A percentile compares a stretch with the other conserved stretches of the same genome.
Conservation (phyloP, 2,888 invertebrate species). For the Oscheius onirici region DNA sequence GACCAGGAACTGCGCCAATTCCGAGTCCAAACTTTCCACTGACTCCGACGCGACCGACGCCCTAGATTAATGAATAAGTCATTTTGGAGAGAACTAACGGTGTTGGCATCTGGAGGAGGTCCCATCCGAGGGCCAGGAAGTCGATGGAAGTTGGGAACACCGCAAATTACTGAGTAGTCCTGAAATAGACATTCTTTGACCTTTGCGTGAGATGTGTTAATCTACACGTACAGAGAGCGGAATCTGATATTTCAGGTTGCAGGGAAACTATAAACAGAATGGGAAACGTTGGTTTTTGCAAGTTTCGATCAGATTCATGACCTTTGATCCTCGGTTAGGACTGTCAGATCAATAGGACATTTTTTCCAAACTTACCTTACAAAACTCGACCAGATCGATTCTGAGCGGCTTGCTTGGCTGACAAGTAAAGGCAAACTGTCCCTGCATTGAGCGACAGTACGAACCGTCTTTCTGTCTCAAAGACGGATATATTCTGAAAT, state of each 20-base stretch:
- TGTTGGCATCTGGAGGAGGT: slow-evolving; percentile 47
- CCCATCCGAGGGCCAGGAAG: slow-evolving; percentile 63
- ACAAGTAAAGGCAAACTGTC: slow-evolving; percentile 62
- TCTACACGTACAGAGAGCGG: no score
- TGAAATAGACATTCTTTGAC: slow-evolving; percentile 10
- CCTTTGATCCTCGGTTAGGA: no score
- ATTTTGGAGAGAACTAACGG: slow-evolving; percentile 12
- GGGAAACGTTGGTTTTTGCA: slow-evolving; percentile 4
- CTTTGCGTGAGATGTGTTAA: no score
- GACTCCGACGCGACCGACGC: slow-evolving; percentile 57
- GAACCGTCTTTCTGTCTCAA: slow-evolving; percentile 46
- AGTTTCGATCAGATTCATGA: no score
- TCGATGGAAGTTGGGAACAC: slow-evolving; percentile 60
- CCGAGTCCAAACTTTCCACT: slow-evolving; percentile 60
- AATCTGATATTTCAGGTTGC: no score
- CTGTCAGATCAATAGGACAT: no score
- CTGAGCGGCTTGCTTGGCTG: slow-evolving; percentile 63
- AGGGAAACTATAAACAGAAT: no score
- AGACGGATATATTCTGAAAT: slow-evolving; percentile 49
- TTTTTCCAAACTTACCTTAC: slow-evolving; percentile 54
- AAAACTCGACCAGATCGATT: slow-evolving; percentile 64
- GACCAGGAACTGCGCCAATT: slow-evolving; percentile 59
- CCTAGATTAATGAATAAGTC: neutral
- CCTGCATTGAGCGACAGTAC: slow-evolving; percentile 58
- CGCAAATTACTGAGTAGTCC: slow-evolving; percentile 62